Base-by-base conservation (phyloP, 2,888 invertebrate genomes). In the Dichetophora obliterata region DNA sequence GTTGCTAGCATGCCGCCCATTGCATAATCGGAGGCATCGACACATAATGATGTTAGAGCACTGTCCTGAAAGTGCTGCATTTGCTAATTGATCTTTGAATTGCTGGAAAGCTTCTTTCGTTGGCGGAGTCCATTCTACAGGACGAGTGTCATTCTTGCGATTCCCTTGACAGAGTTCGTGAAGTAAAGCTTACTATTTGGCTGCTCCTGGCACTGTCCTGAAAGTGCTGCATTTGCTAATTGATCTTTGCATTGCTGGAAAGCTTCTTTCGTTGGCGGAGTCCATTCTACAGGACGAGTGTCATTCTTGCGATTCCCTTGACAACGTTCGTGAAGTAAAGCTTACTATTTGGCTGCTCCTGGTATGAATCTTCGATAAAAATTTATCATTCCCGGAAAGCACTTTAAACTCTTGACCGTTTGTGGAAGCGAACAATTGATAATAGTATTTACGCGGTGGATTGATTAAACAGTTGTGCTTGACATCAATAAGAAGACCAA, bases 81-180 rank as follows among this genome's bases (percentile, higher is more conserved):
- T 59, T 19, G 57, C 57, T 57, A 57, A n/a, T 57, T 57, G 57
- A 57, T 57, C n/a, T 57, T 57, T 57, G 57, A n/a, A n/a, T n/a
- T n/a, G n/a, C n/a, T n/a, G n/a, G n/a, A n/a, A n/a, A n/a, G n/a
- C n/a, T n/a, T n/a, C 57, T 14, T 57, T 59, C 19, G 19, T n/a
- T 59, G 59, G 4, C 4, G 19, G n/a, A 59, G 6, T 59, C 59
- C 27, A 59, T 59, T 59, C 11, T 4, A 59, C 27, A 59, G 22
- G 59, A 14, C 59, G 59, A 59, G n/a, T 14, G 59, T 59, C 9
- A 14, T 59, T 57, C 57, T 14, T 57, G n/a, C 5, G n/a, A n/a
- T n/a, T n/a, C n/a, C n/a, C n/a, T n/a, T n/a, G n/a, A n/a, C n/a
- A n/a, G n/a, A n/a, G n/a, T 14, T 57, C 57, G n/a, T 57, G 57